Percentiles rank a stretch among this genome's conserved stretches.
These are phyloP conservation scores for Homarus gammarus DNA, from an alignment of 2,888 invertebrate species.

Conservation along the genomic window DNA sequence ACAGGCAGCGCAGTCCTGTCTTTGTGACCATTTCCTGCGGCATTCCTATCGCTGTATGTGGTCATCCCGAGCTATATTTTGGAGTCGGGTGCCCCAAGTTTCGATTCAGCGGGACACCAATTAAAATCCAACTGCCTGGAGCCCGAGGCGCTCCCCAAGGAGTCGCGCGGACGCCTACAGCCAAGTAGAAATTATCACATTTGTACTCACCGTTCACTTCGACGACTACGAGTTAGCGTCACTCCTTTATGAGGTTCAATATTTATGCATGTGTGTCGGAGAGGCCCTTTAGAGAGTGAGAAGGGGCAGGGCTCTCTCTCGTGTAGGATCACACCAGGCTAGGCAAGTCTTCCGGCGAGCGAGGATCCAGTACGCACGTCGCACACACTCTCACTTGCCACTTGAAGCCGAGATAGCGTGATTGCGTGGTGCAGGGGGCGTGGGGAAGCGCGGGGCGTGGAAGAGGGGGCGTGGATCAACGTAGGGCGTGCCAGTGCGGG, in stretches of 20 bases:
- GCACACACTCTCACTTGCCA: conserved; percentile 14
- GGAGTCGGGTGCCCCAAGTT: conserved; percentile 1
- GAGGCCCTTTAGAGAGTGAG: neutral
- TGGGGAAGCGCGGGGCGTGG: conserved; percentile 12
- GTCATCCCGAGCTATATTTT: conserved; percentile 3
- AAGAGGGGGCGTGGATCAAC: conserved; percentile 10
- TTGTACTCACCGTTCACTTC: conserved; percentile 35
- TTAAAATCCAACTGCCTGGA: neutral
- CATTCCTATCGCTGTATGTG: conserved; percentile 26
- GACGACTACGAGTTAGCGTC: neutral
- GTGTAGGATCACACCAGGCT: neutral
- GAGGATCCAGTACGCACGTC: neutral
- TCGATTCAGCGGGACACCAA: conserved; percentile 17
- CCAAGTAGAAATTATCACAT: conserved; percentile 5
- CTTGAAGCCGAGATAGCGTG: conserved; percentile 21
- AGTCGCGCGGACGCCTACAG: neutral
- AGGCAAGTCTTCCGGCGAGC: neutral
- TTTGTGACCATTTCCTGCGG: conserved; percentile 10
- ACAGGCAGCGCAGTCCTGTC: neutral
- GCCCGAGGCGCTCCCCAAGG: neutral
- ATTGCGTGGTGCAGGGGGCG: conserved; percentile 23
- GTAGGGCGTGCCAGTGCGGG: neutral
- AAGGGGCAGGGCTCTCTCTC: neutral
- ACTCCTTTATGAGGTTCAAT: conserved; percentile 13
- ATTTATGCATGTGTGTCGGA: conserved; percentile 31